Conservation (phyloP, 2,888 invertebrate species). For the Heliconius ismenius region DNA sequence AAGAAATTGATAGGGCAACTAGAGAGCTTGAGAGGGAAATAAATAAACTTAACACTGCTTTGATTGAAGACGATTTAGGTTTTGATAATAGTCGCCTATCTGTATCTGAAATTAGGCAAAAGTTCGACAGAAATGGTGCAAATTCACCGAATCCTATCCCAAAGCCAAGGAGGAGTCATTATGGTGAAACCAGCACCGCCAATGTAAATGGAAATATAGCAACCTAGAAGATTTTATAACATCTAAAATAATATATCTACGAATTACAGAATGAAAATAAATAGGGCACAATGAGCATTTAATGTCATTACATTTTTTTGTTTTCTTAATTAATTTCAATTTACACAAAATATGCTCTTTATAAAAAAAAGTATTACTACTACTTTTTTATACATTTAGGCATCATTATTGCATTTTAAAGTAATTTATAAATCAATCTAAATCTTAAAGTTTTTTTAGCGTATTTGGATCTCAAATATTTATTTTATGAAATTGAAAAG, state of each 20-base stretch:
- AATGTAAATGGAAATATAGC: constrained; percentile 47
- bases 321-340: background rate
- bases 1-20: constrained; percentile 75
- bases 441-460: background rate
- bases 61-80: constrained; percentile 68
- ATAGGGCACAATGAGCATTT: background rate
- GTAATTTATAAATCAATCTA: background rate
- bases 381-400: background rate
- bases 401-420: background rate
- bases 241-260: background rate
- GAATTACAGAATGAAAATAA: background rate
- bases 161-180: constrained; percentile 81
- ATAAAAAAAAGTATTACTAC: background rate
- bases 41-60: constrained; percentile 74
- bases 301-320: background rate
- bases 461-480: constrained; percentile 41
- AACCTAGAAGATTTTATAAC: constrained; percentile 11
- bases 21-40: constrained; percentile 74
- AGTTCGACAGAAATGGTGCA: constrained; percentile 77
- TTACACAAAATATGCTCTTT: background rate
- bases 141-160: constrained; percentile 82
- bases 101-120: constrained; percentile 76
- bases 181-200: constrained; percentile 64
- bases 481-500: background rate
- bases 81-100: constrained; percentile 61